Conservation (phyloP, 2,113 vertebrate genomes). For the Tautogolabrus adspersus region DNA sequence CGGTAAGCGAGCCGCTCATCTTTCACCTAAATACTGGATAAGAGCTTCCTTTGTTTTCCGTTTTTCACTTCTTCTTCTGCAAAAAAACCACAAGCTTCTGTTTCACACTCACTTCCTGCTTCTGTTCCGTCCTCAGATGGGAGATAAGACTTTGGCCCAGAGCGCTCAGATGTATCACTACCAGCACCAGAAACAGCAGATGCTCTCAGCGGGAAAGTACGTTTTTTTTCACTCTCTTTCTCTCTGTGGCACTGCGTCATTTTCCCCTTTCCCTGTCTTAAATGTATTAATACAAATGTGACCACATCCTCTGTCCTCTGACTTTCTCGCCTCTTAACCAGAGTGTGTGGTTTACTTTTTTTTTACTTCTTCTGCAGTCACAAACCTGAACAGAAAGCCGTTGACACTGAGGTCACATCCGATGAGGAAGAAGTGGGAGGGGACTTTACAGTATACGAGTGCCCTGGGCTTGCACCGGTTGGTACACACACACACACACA, state of each 20-base stretch:
- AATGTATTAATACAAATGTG: background rate
- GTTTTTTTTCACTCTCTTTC: constrained; percentile 35
- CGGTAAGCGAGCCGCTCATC: constrained; percentile 77
- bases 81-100: background rate
- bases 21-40: background rate
- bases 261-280: background rate
- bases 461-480: constrained; percentile 95
- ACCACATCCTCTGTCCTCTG: constrained; percentile 14
- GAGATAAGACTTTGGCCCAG: constrained; percentile 92
- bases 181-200: constrained; percentile 98
- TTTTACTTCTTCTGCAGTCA: constrained; percentile 79
- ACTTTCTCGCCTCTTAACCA: background rate
- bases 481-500: constrained; percentile 52
- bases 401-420: constrained; percentile 86
- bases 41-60: background rate
- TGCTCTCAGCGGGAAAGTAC: constrained; percentile 92
- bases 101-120: constrained; percentile 9
- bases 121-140: constrained; percentile 78
- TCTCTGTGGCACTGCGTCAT: background rate
- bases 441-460: constrained; percentile 97
- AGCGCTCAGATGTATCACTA: constrained; percentile 98
- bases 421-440: constrained; percentile 96
- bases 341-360: background rate
- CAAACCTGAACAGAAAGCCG: constrained; percentile 89
- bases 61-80: constrained; percentile 14